Base-by-base conservation (phyloP, 2,113 vertebrate species). In the Sialia sialis region DNA sequence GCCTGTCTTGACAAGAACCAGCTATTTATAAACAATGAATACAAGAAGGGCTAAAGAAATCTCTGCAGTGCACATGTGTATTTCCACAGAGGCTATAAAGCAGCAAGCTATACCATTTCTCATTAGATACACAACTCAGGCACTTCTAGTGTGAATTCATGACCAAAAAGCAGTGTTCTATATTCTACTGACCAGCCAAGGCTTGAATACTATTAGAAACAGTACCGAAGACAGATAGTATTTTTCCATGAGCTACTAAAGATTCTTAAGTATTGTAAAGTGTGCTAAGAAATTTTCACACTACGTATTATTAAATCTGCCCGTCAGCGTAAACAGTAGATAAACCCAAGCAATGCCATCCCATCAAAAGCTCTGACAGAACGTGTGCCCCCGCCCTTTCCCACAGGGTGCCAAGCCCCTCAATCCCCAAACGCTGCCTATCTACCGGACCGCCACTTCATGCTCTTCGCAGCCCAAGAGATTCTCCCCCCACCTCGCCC, bases 401-500 rank as follows among this genome's bases (percentile, higher is more conserved):
- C 63, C 63, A 22, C 17, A 11, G 7, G 15, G 5, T 9, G 55
- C 29, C 69, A 43, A 30, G 6, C 9, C 17, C 8, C 30, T 12
- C 44, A 1, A 17, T 0, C 4, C 48, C 73, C 52, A 49, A 13
- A 5, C 21, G 16, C 69, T 19, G 66, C 10, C 76, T 1, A 5
- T 25, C 27, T 6, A 10, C 39, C 12, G 13, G 0, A 0, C 20
- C 27, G 7, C 4, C 48, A 16, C 38, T 20, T 2, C 11, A 4
- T 0, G 9, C 1, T 18, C 4, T 6, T 5, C 29, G 49, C 39
- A 29, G 29, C 26, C 49, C 22, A 1, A 0, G 9, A 69, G 14
- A 22, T 6, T n/a, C n/a, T n/a, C 4, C 14, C 7, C 3, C 5
- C 16, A 1, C 9, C 2, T 59, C 9, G 4, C 44, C 15, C 36